These are phyloP conservation scores for Boleophthalmus pectinirostris DNA, from an alignment of 2,113 vertebrate genomes.

Conservation along the genomic window DNA sequence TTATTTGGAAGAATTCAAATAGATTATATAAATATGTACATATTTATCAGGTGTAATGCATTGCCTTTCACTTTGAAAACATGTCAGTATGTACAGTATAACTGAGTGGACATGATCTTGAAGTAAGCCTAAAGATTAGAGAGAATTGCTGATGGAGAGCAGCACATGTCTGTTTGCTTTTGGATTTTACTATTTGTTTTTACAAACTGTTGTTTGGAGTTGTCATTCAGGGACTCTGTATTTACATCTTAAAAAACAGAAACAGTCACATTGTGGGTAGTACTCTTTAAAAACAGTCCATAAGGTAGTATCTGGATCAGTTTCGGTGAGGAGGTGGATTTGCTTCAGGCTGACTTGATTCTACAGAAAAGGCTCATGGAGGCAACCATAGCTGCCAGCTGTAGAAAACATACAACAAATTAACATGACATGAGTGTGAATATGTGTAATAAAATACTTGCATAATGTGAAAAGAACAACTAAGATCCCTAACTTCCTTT, in stretches of 20 bases:
- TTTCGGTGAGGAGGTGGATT: not conserved
- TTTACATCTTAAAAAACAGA: not conserved
- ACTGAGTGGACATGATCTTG: not conserved
- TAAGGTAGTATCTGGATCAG: not conserved
- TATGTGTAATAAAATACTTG: not conserved
- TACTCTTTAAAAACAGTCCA: not conserved
- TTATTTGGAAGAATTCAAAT: constrained; percentile 1
- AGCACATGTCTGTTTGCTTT: not conserved
- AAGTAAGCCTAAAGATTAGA: not conserved
- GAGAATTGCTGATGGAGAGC: not conserved
- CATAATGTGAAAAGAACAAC: not conserved
- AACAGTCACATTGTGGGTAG: not conserved
- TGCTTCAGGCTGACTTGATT: constrained; percentile 48
- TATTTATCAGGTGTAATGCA: not conserved
- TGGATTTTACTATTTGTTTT: not conserved
- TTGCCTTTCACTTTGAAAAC: not conserved
- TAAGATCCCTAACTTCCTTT: not conserved
- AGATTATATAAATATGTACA: not conserved
- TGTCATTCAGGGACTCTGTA: not conserved
- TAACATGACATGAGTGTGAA: not conserved
- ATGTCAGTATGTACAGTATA: not conserved
- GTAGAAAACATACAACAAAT: constrained; percentile 7
- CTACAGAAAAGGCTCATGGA: constrained; percentile 74
- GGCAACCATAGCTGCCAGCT: constrained; percentile 75
- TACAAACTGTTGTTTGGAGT: not conserved